A percentile compares a stretch with the other conserved stretches of the same genome.
These are phyloP conservation scores for Pseudobourletiella spinata DNA, from an alignment of 1,140 invertebrate species.

Conservation along the genomic window DNA sequence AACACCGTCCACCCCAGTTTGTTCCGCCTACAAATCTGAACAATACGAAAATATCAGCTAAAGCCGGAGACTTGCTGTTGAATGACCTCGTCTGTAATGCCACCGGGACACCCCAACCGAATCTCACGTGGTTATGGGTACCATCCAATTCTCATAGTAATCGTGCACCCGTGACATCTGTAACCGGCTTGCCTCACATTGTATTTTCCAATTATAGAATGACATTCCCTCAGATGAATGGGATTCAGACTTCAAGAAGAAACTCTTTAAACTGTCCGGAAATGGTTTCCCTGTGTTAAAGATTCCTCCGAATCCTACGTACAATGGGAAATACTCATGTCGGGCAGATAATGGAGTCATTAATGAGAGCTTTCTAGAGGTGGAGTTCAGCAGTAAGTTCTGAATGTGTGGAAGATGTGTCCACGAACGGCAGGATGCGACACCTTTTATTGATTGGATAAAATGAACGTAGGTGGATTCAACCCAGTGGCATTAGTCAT, in stretches of 20 bases:
- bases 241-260: constrained; percentile 2
- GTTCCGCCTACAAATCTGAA: constrained; percentile 19
- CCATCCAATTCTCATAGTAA: not conserved
- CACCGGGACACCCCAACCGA: constrained; percentile 37
- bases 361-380: constrained; percentile 35
- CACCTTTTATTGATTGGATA: no score
- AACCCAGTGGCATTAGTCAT: no score
- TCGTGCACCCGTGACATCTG: constrained; percentile 5
- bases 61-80: constrained; percentile 2
- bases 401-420: constrained; percentile 38
- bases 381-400: constrained; percentile 43
- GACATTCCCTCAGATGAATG: constrained; percentile 12
- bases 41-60: not conserved
- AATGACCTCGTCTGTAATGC: constrained; percentile 33
- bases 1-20: not conserved
- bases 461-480: no score
- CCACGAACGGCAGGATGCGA: no score
- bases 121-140: constrained; percentile 40
- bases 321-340: constrained; percentile 36
- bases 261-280: constrained; percentile 2
- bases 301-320: constrained; percentile 13
- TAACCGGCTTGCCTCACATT: constrained; percentile 7
- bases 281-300: constrained; percentile 11
- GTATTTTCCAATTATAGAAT: not conserved
- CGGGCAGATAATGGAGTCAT: constrained; percentile 38